Percentiles rank a stretch among this genome's conserved stretches.
Evolutionary conservation across 2,888 invertebrate genomes (phyloP).

Genomic region (Saturnia pavonia): DNA sequence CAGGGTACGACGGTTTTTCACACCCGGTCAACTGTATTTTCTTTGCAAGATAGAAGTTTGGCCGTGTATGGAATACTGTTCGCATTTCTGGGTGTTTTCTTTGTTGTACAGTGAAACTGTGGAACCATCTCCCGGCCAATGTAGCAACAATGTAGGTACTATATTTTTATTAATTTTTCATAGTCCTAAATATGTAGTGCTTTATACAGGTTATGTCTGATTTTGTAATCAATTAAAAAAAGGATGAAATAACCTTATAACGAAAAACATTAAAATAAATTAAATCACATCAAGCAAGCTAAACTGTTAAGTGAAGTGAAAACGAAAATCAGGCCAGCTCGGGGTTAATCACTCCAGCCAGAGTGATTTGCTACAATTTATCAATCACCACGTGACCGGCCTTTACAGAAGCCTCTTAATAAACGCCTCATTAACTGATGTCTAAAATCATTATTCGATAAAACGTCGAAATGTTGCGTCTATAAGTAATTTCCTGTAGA

Average conservation of each 20-base stretch:
- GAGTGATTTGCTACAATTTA: constrained; percentile 67
- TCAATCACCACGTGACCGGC: constrained; percentile 69
- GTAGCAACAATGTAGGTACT: too few relatives aligned
- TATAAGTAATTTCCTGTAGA: constrained; percentile 40
- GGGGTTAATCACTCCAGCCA: neutral
- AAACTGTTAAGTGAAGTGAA: constrained; percentile 9
- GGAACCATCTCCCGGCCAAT: too few relatives aligned
- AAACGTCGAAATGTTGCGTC: constrained; percentile 38
- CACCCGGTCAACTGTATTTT: too few relatives aligned
- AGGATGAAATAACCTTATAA: neutral
- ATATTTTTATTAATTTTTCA: too few relatives aligned
- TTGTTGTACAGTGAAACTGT: too few relatives aligned
- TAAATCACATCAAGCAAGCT: neutral
- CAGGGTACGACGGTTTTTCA: too few relatives aligned
- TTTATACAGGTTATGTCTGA: too few relatives aligned
- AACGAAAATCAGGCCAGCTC: constrained; percentile 8
- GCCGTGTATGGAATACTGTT: too few relatives aligned
- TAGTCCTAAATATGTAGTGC: too few relatives aligned
- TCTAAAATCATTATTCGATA: constrained; percentile 49
- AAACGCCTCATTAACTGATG: constrained; percentile 41
- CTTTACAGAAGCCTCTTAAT: constrained; percentile 59
- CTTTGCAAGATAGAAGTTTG: too few relatives aligned
- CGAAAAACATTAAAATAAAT: constrained; percentile 1
- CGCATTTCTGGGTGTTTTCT: too few relatives aligned
- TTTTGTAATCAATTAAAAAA: too few relatives aligned